Conservation (phyloP, 2,113 vertebrate species). For the Calonectris borealis region DNA sequence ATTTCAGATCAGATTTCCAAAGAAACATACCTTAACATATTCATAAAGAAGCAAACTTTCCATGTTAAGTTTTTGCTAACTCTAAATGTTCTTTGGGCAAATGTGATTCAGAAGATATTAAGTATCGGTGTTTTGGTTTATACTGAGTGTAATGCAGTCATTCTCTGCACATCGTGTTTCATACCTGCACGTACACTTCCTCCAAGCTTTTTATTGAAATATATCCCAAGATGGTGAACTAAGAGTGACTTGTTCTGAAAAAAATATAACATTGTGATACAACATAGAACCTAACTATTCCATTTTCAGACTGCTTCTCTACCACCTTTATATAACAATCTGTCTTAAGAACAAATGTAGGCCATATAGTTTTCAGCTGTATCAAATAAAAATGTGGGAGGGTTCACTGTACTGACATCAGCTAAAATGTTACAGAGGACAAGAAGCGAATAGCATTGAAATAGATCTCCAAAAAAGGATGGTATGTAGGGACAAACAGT, state of each 20-base stretch:
- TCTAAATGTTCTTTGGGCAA: background rate
- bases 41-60: background rate
- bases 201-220: background rate
- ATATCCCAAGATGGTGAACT: background rate
- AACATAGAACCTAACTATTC: background rate
- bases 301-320: background rate
- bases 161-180: background rate
- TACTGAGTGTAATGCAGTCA: background rate
- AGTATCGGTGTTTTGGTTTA: background rate
- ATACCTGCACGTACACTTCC: background rate
- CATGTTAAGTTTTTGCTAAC: background rate
- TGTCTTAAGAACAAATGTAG: background rate
- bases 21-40: background rate
- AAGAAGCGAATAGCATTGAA: background rate
- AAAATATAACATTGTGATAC: background rate
- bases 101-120: background rate
- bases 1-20: constrained; percentile 13
- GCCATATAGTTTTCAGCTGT: background rate
- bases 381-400: background rate
- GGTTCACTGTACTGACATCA: background rate
- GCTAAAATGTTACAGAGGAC: background rate
- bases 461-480: background rate
- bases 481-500: background rate
- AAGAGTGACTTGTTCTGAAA: background rate
- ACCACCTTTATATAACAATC: background rate